Base-by-base conservation (phyloP, 2,888 invertebrate species). In the Rhagonycha fulva region DNA sequence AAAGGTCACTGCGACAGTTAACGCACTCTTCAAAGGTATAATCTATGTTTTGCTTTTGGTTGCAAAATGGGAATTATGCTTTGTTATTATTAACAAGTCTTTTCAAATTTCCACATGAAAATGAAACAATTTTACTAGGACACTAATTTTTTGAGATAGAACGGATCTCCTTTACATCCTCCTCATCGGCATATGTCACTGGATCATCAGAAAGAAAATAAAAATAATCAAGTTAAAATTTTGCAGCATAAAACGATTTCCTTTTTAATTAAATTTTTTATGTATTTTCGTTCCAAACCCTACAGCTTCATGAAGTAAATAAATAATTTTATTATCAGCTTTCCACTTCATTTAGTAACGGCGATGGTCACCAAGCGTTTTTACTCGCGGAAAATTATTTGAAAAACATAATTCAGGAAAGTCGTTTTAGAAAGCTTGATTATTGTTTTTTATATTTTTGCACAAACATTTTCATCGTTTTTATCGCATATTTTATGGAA, bases 401-500 rank as follows among this genome's bases (percentile, higher is more conserved):
- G 12, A 32, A 32, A 32, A 32, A 12, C 32, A 32, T 32, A 32
- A 32, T 32, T 32, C 12, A 32, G 32, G 12, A 12, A 32, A 12
- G 32, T 32, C 32, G 32, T 32, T 32, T 32, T 32, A 32, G 32
- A 32, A 32, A 32, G 32, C 32, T 63, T 23, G 63, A 14, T 63
- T 28, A 67, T 67, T 24, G 32, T 68, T 72, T 72, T 68, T 14
- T 72, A 61, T 68, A 72, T 30, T 69, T 69, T 61, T 73, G 73
- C 73, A 69, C 32, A 62, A 63, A 28, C 62, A 62, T 69, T 68
- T 68, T 62, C 14, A 12, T 61, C 19, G 63, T 66, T 71, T 60
- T 72, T 63, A 14, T 69, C 26, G 69, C 12, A 73, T 72, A 72
- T 72, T 61, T 72, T 68, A 72, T 72, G 73, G 69, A 73, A 73